phyloP scores from a whole-genome alignment of 2,113 vertebrate genomes.

The Falco punctatus region DNA sequence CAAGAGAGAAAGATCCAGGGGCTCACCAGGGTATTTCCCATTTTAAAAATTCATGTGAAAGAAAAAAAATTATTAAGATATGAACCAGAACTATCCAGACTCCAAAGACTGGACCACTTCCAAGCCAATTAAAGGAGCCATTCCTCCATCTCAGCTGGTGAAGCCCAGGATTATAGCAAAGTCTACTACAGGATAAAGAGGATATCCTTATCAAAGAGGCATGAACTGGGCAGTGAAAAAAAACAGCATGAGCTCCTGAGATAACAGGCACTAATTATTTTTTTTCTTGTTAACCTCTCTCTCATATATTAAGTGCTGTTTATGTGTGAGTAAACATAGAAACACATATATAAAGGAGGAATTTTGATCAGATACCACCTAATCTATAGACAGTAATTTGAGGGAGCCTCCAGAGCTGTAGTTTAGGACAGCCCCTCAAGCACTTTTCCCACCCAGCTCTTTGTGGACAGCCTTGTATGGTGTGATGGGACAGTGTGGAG shows the following conservation, averaged over 20 bases:
- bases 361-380: not conserved
- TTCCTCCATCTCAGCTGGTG: constrained; percentile 42
- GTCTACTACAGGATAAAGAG: not conserved
- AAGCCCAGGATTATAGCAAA: constrained; percentile 38
- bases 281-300: not conserved
- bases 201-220: constrained; percentile 6
- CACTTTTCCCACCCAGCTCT: not conserved
- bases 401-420: not conserved
- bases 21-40: constrained; percentile 37
- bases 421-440: not conserved
- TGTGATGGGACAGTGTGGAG: not conserved
- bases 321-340: not conserved
- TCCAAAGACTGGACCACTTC: constrained; percentile 54
- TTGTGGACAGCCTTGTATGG: not conserved
- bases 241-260: not conserved
- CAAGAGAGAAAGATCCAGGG: not conserved
- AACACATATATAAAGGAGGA: not conserved
- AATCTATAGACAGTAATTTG: not conserved
- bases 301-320: not conserved
- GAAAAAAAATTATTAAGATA: constrained; percentile 42
- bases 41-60: constrained; percentile 53
- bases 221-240: not conserved
- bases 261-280: not conserved
- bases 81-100: constrained; percentile 25
- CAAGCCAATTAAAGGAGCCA: constrained; percentile 61